Evolutionary conservation across 2,113 vertebrate species (phyloP), one percentile per base, ranked within the genome.

Genomic region (Apus apus): DNA sequence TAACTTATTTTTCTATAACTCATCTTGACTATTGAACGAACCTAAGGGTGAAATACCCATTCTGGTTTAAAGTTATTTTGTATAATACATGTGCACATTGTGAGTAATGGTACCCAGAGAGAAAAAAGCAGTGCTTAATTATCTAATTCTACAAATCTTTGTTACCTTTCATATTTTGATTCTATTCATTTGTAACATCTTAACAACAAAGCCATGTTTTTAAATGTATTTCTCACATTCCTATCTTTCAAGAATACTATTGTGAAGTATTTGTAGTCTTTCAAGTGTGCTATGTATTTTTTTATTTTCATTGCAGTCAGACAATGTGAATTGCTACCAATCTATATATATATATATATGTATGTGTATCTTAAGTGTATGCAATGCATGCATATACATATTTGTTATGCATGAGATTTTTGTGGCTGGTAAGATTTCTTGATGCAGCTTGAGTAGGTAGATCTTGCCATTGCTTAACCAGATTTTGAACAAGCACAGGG

Each of bases 31-130:
- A 94, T 93, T 97, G 80, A 94, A 95, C 83, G 93, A 97, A 97
- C 93, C 94, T 71, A 93, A 88, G 94, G 95, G 94, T 61, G 97
- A 98, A 96, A 97, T 95, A 92, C 72, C 97, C 93, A 94, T 96
- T 95, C 85, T 91, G 67, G 95, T 97, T 95, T 97, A 96, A 96
- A 93, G 71, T 93, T 97, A 93, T 95, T 98, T 97, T 98, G 97
- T 94, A 97, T 97, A 97, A 94, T 96, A 68, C 73, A 96, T 97
- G 97, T 97, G 72, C 73, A 94, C 92, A 93, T 84, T 85, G 80
- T 96, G 94, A 97, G 94, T 96, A 96, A 97, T 95, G 82, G 90
- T 93, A 89, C 90, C 87, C 90, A 97, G 95, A 97, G 98, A 91
- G 93, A 95, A 97, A 95, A 92, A 60, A 71, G 46, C 26, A 82